Percentiles rank a stretch among this genome's conserved stretches.
phyloP scores from a whole-genome alignment of 2,113 vertebrate species.

The Quiscalus mexicanus region DNA sequence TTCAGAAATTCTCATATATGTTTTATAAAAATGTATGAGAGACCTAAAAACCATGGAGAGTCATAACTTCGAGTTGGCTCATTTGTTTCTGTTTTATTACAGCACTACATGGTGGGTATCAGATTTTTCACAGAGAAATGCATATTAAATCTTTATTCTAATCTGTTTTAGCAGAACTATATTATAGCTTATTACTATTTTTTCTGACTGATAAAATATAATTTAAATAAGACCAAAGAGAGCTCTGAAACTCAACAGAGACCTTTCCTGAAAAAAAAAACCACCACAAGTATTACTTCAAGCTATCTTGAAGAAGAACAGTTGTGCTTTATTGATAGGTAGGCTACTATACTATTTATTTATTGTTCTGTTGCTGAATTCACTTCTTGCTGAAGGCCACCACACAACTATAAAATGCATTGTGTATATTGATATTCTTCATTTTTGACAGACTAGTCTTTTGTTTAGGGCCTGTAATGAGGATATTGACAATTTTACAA shows the following conservation, averaged over 20 bases:
- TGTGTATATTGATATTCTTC: background rate
- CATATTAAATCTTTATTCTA: conserved; percentile 80
- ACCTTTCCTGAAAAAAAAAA: background rate
- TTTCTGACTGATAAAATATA: conserved; percentile 74
- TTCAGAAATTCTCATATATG: conserved; percentile 67
- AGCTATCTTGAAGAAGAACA: conserved; percentile 30
- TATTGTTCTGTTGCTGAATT: background rate
- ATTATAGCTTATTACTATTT: conserved; percentile 76
- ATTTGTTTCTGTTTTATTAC: conserved; percentile 78
- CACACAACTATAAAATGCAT: background rate
- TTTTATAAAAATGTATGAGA: conserved; percentile 79
- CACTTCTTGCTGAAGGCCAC: background rate
- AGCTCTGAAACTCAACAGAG: conserved; percentile 54
- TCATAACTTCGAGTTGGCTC: conserved; percentile 74
- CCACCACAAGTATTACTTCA: background rate
- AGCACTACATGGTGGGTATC: conserved; percentile 65
- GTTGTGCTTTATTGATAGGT: conserved; percentile 10
- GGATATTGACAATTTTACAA: background rate
- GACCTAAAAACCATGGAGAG: conserved; percentile 75
- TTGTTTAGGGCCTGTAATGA: background rate
- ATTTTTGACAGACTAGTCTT: background rate
- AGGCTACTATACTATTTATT: background rate
- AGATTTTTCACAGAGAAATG: conserved; percentile 66
- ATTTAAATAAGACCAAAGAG: conserved; percentile 75
- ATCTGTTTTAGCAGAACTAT: conserved; percentile 76